phyloP scores from a whole-genome alignment of 2,888 invertebrate genomes.

The Cephus rjabovi region DNA sequence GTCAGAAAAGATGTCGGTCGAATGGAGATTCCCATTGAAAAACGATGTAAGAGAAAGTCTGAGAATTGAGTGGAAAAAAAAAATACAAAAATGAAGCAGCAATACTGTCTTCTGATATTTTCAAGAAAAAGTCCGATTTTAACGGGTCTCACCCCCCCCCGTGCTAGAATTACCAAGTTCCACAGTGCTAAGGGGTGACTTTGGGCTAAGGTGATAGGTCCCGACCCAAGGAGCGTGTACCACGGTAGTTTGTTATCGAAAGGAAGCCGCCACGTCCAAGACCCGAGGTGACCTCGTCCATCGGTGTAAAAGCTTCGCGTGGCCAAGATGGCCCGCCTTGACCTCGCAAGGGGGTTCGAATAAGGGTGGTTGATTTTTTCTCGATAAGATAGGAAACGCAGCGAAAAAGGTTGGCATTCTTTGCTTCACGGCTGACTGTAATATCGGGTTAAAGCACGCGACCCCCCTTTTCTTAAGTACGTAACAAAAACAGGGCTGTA shows the following conservation, averaged over 20 bases:
- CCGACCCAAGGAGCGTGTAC: constrained; percentile 33
- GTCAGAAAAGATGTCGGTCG: not conserved
- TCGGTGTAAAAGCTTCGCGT: constrained; percentile 38
- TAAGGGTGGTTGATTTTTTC: constrained; percentile 30
- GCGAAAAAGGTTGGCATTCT: constrained; percentile 34
- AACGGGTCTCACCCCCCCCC: not conserved
- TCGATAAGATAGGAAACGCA: constrained; percentile 43
- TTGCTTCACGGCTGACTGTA: constrained; percentile 33
- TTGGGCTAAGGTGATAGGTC: not conserved
- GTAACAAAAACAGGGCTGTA: not conserved
- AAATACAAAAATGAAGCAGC: constrained; percentile 4
- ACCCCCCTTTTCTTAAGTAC: not conserved
- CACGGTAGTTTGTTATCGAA: constrained; percentile 45
- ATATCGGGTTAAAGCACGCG: constrained; percentile 6
- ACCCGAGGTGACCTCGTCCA: constrained; percentile 18
- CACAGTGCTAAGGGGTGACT: not conserved
- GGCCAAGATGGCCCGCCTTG: constrained; percentile 50
- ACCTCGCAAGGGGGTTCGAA: constrained; percentile 39
- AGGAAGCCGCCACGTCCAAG: constrained; percentile 30
- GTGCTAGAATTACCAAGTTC: not conserved
- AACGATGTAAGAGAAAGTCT: constrained; percentile 21
- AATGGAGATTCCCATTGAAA: constrained; percentile 15
- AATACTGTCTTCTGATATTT: not conserved
- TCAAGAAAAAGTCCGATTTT: not conserved
- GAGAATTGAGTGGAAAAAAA: not conserved